These are phyloP conservation scores for Galeopsomyia nigrocyanea DNA, from an alignment of 2,888 invertebrate genomes.

Conservation along the genomic window DNA sequence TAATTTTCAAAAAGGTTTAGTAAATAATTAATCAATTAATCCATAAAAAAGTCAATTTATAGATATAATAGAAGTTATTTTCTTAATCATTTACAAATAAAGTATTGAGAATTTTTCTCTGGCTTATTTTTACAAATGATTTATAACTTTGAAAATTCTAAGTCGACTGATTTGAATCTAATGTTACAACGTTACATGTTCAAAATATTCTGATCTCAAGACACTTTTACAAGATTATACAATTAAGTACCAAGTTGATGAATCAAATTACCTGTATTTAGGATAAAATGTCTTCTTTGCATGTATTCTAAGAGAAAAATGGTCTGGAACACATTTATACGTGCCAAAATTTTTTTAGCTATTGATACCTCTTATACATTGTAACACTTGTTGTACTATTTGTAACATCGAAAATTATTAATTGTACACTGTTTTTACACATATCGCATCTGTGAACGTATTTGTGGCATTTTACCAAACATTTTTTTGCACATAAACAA, in stretches of 20 bases:
- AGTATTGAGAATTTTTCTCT: slow-evolving; percentile 6
- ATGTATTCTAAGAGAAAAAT: slow-evolving; percentile 63
- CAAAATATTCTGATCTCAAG: slow-evolving; percentile 21
- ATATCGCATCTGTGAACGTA: slow-evolving; percentile 18
- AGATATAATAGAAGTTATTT: slow-evolving; percentile 12
- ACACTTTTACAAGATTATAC: slow-evolving; percentile 36
- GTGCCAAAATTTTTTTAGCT: slow-evolving; percentile 59
- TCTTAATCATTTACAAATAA: slow-evolving; percentile 32
- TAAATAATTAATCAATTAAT: neutral
- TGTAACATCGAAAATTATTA: slow-evolving; percentile 2
- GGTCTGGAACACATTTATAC: slow-evolving; percentile 67
- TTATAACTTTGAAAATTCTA: slow-evolving; percentile 7
- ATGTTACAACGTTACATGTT: slow-evolving; percentile 16
- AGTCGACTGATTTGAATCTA: slow-evolving; percentile 28
- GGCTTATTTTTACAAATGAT: slow-evolving; percentile 12
- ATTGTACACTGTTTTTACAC: slow-evolving; percentile 21
- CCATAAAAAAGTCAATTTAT: slow-evolving; percentile 23
- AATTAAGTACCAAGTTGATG: slow-evolving; percentile 34
- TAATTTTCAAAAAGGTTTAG: neutral
- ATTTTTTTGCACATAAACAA: slow-evolving; percentile 21
- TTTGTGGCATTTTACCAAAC: slow-evolving; percentile 5
- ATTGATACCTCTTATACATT: slow-evolving; percentile 23
- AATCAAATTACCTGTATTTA: slow-evolving; percentile 44
- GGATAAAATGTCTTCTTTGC: slow-evolving; percentile 30
- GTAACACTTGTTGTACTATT: slow-evolving; percentile 13